Evolutionary conservation across 2,113 vertebrate genomes (phyloP), one percentile per base, ranked within the genome.

Genomic region (Zosterops borbonicus): DNA sequence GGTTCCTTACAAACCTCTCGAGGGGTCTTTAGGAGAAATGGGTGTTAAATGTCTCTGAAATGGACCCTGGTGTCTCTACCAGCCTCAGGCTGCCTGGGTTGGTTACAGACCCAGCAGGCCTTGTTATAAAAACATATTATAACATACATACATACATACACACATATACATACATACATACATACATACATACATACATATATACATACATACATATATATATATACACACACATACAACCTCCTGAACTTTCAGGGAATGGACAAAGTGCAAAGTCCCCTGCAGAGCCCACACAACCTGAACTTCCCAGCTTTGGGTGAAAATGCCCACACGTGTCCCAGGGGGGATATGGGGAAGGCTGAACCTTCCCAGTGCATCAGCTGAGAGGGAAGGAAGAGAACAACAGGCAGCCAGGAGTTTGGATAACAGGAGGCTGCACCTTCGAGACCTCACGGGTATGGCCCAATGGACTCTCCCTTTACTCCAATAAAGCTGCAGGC

Each of bases 391-490:
- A 17, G 47, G 39, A 31, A 17, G 11, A 46, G 47, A 9, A 9
- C 15, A 22, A 2, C 6, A 3, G 1, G 3, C 1, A 2, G 33
- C 47, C 3, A 4, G 37, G 27, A 55, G 3, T 11, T 37, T 14
- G 68, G 41, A 23, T 23, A 1, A 9, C 39, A 64, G 28, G 59
- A 55, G 59, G 49, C 49, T 39, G 58, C 9, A 3, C 9, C 58
- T 17, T n/a, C 49, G 7, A 24, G 11, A 9, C 24, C 29, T 12
- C 22, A 0, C 0, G 1, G 27, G 16, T 6, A 3, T 1, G 56
- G 17, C 33, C 27, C 33, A 2, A 4, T 4, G 37, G 17, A 2
- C 9, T 10, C 10, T 37, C 9, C 31, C 18, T 33, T 28, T 5
- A n/a, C 20, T 39, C 19, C 29, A 5, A 0, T 9, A 5, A 12